Evolutionary conservation across 2,113 vertebrate species (phyloP).

Genomic region (Pteronura brasiliensis): DNA sequence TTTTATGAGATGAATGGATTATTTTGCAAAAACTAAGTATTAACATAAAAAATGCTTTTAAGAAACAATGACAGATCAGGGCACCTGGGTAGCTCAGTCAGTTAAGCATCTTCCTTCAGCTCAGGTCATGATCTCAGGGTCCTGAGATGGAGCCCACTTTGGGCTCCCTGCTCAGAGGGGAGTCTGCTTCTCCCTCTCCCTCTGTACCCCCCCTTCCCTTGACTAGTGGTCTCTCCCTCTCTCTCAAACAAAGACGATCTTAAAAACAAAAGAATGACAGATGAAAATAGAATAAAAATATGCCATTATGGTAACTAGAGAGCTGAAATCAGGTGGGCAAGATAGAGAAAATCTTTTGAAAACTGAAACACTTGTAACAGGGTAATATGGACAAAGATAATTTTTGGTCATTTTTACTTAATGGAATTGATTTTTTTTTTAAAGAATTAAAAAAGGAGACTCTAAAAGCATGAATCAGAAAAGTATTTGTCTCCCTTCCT

Average conservation of each 20-base stretch:
- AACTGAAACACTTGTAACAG: not conserved
- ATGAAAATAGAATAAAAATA: not conserved
- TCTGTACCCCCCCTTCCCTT: not conserved
- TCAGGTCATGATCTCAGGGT: not conserved
- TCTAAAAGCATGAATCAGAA: not conserved
- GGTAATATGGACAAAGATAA: not conserved
- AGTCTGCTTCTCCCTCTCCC: not conserved
- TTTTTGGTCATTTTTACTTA: conserved; percentile 12
- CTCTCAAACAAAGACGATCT: not conserved
- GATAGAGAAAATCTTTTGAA: not conserved
- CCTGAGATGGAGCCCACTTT: not conserved
- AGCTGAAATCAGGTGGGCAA: not conserved
- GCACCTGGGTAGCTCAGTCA: not conserved
- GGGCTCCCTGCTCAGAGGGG: not conserved
- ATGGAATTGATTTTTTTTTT: not conserved
- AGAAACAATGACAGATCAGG: not conserved
- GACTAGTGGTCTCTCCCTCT: not conserved
- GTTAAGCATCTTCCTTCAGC: not conserved
- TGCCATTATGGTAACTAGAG: not conserved
- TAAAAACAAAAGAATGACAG: not conserved
- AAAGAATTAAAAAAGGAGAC: not conserved
- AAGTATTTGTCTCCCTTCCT: not conserved
- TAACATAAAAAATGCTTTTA: conserved; percentile 19
- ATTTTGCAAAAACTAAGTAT: conserved; percentile 9
- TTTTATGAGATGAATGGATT: not conserved